These are phyloP conservation scores for Zygogramma bicolorata DNA, from an alignment of 2,888 invertebrate genomes.

Conservation along the genomic window DNA sequence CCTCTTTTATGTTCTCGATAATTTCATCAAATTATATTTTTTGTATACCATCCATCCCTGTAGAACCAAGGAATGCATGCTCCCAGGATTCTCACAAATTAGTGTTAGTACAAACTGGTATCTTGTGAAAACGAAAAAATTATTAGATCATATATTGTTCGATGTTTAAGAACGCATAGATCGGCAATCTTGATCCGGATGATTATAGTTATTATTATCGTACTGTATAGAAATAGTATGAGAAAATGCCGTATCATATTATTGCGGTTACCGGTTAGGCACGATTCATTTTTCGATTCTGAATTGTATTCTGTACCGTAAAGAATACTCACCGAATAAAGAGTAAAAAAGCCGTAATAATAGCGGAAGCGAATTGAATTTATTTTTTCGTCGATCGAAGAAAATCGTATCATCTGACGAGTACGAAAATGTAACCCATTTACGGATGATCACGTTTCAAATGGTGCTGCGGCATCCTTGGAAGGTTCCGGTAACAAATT, in stretches of 20 bases:
- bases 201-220: constrained; percentile 6
- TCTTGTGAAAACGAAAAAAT: not conserved
- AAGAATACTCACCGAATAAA: constrained; percentile 5
- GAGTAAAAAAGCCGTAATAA: not conserved
- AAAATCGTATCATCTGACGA: not conserved
- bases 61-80: not conserved
- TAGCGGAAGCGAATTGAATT: constrained; percentile 3
- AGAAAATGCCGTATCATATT: constrained; percentile 30
- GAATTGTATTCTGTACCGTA: constrained; percentile 5
- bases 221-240: constrained; percentile 9
- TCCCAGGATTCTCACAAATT: not conserved
- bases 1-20: too few relatives aligned
- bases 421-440: constrained; percentile 6
- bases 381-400: not conserved
- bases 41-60: not conserved
- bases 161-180: constrained; percentile 3
- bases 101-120: not conserved
- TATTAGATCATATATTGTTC: constrained; percentile 5
- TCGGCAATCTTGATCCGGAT: constrained; percentile 1
- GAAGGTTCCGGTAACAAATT: not conserved
- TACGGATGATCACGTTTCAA: not conserved
- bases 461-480: not conserved
- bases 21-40: not conserved
- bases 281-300: constrained; percentile 9
- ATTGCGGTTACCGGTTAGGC: constrained; percentile 11